Evolutionary conservation across 1,140 invertebrate species (phyloP).

Genomic region (Dreissena polymorpha): DNA sequence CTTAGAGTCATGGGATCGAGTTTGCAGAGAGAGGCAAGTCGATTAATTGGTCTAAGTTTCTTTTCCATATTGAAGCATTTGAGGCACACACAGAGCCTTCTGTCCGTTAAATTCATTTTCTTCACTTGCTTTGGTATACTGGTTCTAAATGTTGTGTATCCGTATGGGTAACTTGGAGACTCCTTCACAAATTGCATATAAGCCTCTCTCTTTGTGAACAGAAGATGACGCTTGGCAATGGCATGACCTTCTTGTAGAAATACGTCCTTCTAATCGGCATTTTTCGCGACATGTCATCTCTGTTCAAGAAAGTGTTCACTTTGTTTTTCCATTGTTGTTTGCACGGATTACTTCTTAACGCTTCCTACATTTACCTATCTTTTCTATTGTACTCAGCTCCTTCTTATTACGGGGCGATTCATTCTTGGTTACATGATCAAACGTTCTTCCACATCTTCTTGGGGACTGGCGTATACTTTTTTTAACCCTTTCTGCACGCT

Average conservation of each 20-base stretch:
- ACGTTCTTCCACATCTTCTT: too few relatives aligned
- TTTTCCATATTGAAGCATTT: neutral
- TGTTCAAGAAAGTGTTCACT: too few relatives aligned
- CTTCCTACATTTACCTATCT: too few relatives aligned
- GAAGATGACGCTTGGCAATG: conserved; percentile 4
- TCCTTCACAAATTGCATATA: neutral
- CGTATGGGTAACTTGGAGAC: neutral
- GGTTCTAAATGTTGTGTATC: neutral
- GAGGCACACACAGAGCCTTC: neutral
- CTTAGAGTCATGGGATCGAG: too few relatives aligned
- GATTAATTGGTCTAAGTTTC: neutral
- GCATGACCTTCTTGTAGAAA: neutral
- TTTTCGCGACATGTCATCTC: neutral
- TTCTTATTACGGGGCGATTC: too few relatives aligned
- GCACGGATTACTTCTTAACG: too few relatives aligned
- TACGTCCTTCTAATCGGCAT: conserved; percentile 9
- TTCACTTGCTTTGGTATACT: neutral
- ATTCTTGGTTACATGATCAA: too few relatives aligned
- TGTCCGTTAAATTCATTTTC: neutral
- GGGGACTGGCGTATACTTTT: too few relatives aligned
- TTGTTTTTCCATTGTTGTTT: too few relatives aligned
- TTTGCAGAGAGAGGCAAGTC: too few relatives aligned
- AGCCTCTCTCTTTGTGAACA: neutral
- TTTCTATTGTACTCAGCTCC: too few relatives aligned
- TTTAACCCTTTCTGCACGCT: too few relatives aligned